Conservation (phyloP, 2,797 vertebrate species). For the Triplophysa bombifrons region DNA sequence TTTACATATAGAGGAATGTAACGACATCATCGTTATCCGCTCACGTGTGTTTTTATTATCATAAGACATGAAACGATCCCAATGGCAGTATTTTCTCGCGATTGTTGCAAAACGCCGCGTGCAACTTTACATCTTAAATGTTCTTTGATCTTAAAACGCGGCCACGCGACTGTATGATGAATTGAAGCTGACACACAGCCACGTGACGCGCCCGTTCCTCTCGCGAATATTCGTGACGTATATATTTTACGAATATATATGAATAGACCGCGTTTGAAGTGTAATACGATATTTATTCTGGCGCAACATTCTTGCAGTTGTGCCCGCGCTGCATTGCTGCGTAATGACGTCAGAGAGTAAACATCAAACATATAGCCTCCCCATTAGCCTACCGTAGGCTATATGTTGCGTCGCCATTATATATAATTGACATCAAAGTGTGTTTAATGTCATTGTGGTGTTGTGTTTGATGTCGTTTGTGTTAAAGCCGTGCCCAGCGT, state of each 20-base stretch:
- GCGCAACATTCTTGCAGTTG: background rate
- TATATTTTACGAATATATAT: background rate
- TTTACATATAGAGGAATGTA: background rate
- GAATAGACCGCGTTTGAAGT: background rate
- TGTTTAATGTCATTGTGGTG: background rate
- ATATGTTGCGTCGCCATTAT: background rate
- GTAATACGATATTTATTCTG: background rate
- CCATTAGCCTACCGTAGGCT: background rate
- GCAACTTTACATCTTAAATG: no score
- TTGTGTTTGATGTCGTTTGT: background rate
- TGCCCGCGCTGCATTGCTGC: background rate
- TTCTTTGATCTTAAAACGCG: background rate
- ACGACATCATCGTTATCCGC: background rate
- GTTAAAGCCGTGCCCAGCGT: background rate
- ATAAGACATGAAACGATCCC: background rate
- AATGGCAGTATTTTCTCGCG: background rate
- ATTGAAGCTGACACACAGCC: background rate
- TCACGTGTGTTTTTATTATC: background rate
- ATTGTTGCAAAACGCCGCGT: no score
- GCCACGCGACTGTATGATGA: background rate
- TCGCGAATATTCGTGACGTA: background rate
- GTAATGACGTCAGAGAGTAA: background rate
- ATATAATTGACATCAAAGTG: background rate
- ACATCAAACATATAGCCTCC: background rate
- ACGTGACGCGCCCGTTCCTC: background rate